phyloP scores from a whole-genome alignment of 92 coral and sea anemone species.

The Palythoa grandis region DNA sequence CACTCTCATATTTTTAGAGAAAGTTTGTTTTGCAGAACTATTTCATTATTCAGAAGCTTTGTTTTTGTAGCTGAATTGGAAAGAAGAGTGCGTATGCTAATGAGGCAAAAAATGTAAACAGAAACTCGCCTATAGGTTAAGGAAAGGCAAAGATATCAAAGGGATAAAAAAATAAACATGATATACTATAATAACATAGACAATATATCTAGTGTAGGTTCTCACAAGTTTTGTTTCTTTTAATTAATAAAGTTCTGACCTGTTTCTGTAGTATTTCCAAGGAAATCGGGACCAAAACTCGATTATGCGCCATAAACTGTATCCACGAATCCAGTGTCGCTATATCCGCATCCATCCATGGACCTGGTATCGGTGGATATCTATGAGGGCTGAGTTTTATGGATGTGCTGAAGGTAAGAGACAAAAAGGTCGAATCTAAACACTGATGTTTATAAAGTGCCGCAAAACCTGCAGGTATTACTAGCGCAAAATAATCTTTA shows the following conservation, averaged over 20 bases:
- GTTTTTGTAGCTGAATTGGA: too few relatives aligned
- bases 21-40: too few relatives aligned
- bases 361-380: conserved; percentile 76
- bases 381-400: conserved; percentile 84
- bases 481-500: too few relatives aligned
- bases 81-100: too few relatives aligned
- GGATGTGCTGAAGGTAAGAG: conserved; percentile 76
- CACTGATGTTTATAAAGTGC: too few relatives aligned
- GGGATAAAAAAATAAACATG: too few relatives aligned
- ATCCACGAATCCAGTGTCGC: conserved; percentile 64
- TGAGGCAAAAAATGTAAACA: too few relatives aligned
- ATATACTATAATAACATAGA: not conserved
- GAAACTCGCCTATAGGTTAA: not conserved
- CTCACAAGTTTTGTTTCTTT: not conserved
- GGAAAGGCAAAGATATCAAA: too few relatives aligned
- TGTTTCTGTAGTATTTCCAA: conserved; percentile 55
- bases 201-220: not conserved
- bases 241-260: not conserved
- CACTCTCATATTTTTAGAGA: too few relatives aligned
- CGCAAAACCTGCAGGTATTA: too few relatives aligned
- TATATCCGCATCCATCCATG: conserved; percentile 82
- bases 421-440: not conserved
- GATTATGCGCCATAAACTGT: conserved; percentile 69
- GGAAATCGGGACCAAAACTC: conserved; percentile 77
- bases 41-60: too few relatives aligned